Conservation (phyloP, 2,888 invertebrate genomes). For the Polia nebulosa region DNA sequence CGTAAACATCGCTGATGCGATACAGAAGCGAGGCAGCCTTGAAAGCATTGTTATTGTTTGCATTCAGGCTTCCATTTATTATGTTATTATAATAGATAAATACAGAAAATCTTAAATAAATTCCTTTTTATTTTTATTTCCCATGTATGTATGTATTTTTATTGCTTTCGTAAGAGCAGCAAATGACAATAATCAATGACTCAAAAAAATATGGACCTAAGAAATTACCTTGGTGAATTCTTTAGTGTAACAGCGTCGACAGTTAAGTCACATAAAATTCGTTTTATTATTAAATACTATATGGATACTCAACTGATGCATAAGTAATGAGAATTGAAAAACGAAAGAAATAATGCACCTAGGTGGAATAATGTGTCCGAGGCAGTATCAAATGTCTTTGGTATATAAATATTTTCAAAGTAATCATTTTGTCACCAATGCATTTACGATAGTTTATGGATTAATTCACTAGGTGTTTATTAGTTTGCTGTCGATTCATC, state of each 20-base stretch:
- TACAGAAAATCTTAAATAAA: too few species aligned
- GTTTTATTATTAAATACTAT: not conserved
- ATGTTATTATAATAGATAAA: too few species aligned
- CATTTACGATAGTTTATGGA: not conserved
- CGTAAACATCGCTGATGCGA: too few species aligned
- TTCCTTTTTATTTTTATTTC: too few species aligned
- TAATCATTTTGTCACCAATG: not conserved
- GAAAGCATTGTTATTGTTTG: too few species aligned
- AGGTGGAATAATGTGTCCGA: not conserved
- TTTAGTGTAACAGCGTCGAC: not conserved
- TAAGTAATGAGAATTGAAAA: not conserved
- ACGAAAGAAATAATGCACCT: not conserved
- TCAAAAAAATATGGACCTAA: not conserved
- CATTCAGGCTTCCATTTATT: too few species aligned
- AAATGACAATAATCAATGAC: too few species aligned
- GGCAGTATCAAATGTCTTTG: not conserved
- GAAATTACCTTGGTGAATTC: not conserved
- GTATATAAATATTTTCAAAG: not conserved
- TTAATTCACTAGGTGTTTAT: not conserved
- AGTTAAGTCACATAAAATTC: too few species aligned
- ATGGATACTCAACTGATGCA: rapidly evolving
- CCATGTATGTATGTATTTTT: too few species aligned
- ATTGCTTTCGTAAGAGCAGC: too few species aligned
- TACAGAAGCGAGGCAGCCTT: too few species aligned
- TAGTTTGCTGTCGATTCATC: too few species aligned